Evolutionary conservation across 2,113 vertebrate genomes (phyloP), one percentile per base, ranked within the genome.

Genomic region (Aspidoscelis tigris): DNA sequence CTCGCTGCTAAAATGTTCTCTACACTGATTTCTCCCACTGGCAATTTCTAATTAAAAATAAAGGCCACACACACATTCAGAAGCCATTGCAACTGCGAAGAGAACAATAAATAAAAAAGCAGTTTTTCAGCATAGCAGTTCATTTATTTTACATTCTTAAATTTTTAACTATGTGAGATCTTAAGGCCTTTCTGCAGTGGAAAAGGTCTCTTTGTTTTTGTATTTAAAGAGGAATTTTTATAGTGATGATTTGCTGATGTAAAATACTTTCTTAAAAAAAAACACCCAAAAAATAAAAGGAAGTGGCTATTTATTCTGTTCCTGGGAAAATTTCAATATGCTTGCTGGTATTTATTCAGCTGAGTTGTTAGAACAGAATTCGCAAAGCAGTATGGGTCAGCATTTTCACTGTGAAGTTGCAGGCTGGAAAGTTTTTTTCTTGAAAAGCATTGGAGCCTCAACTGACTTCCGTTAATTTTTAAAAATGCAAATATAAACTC

Each of bases 251-350:
- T 89, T 94, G 66, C 85, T 87, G 87, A 92, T 82, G 78, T 72
- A 83, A 89, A 92, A 88, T 86, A 94, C 93, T 87, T 92, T 65
- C 86, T 95, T 94, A 90, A 91, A 93, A 95, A 94, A 95, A 41
- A 44, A 65, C 8, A 74, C 41, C 94, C 93, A 95, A 89, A 89
- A 86, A 90, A 89, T 79, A 87, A 92, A 94, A 95, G 96, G 95
- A 96, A 96, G 90, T 93, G 90, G 80, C 84, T 96, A 93, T 96
- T 96, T 96, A 94, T 95, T 91, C 90, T 94, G 89, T 94, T 96
- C 94, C 95, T 96, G 96, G 94, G 96, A 96, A 96, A 95, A 96
- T 95, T 95, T 95, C 93, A 91, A 93, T 95, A 94, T 94, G 91
- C 89, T 92, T 85, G 75, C 90, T 90, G 89, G 87, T 96, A 95